Conservation (phyloP, 2,888 invertebrate species). For the Deladenus siricidicola region DNA sequence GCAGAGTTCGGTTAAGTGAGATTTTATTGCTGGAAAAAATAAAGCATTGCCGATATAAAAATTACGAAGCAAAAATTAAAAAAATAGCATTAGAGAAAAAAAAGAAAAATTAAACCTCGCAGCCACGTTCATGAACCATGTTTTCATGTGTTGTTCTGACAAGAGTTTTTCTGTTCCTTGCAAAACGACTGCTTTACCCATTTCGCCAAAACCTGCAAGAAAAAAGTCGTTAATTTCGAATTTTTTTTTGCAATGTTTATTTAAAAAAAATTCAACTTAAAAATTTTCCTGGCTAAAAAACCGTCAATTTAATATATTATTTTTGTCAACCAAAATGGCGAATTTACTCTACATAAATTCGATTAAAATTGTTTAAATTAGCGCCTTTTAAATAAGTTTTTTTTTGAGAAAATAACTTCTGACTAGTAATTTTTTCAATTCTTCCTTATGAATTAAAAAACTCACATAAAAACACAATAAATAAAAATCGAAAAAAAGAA, state of each 20-base stretch:
- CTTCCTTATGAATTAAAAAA: no score
- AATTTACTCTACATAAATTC: no score
- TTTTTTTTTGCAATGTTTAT: background rate
- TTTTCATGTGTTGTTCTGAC: conserved; percentile 35
- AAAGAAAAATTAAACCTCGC: conserved; percentile 26
- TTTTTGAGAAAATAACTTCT: no score
- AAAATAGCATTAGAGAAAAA: background rate
- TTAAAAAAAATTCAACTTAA: background rate
- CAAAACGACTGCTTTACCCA: conserved; percentile 27
- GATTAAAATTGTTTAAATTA: no score
- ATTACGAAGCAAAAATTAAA: background rate
- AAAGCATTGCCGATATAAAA: no score
- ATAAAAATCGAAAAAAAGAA: no score
- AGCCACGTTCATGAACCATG: conserved; percentile 39
- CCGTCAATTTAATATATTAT: no score
- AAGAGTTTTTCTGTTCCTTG: conserved; percentile 24
- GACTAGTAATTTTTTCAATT: no score
- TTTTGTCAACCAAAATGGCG: no score
- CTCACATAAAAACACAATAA: no score
- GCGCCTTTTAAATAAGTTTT: no score
- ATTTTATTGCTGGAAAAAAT: conserved; percentile 56
- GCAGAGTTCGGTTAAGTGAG: conserved; percentile 56
- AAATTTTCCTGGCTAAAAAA: background rate
- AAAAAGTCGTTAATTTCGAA: background rate
- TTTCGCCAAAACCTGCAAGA: conserved; percentile 26